Base-by-base conservation (phyloP, 1,140 invertebrate genomes). In the Pseudomyrmex gracilis region DNA sequence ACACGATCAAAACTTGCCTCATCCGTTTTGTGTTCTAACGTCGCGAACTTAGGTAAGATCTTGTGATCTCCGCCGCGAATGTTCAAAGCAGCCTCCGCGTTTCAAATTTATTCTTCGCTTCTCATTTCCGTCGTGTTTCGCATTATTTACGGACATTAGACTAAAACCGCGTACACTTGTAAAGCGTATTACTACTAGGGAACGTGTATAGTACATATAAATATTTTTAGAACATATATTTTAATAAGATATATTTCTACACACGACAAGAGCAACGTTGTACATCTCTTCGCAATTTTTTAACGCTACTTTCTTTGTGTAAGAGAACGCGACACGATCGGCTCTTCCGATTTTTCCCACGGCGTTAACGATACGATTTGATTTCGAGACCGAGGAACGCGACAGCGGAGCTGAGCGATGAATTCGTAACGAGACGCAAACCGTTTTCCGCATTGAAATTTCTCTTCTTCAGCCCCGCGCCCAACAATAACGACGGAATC, bases 1-100 rank as follows among this genome's bases (percentile, higher is more conserved):
- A 57, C 78, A 71, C 70, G 78, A 86, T 87, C 58, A 83, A 74
- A 87, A 87, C 70, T 87, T 86, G 45, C 64, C 64, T 86, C 64
- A 73, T 70, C 77, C 53, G 60, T 77, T 77, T 85, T 82, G 34
- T 73, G 13, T 15, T 58, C 51, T 20, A 53, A 71, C 61, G 64
- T 86, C 64, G 51, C 51, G 10, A 78, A 47, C 84, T 73, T 73
- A 73, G 55, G 57, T 34, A 34, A 34, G 34, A 34, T 86, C 71
- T n/a, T 63, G 61, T 53, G 34, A 70, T 80, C 57, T 63, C 51
- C 51, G 12, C 9, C 34, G 34, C 34, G 24, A 47, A 85, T 49
- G 47, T 77, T 70, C 84, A 68, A 55, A 76, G 53, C 53, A 34
- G 43, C 53, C 34, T 43, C 63, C 60, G 82, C 60, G 82, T 43